Percentiles rank a stretch among this genome's conserved stretches.
Conservation (phyloP, 1,140 invertebrate species). For the Cotesia vestalis region DNA sequence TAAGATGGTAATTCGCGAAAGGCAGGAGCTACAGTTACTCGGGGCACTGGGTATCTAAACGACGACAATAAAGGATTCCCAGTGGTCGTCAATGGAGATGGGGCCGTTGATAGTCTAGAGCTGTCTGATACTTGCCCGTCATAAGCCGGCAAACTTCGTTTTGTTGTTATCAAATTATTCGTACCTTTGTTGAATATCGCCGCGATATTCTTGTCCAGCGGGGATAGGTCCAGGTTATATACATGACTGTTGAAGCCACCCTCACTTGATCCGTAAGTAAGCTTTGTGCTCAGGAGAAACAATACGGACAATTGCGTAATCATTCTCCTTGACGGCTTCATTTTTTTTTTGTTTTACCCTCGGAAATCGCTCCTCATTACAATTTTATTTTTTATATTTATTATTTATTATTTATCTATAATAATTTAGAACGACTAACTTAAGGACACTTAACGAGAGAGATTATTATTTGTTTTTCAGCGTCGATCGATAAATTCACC, state of each 20-base stretch:
- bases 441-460: conserved; percentile 22
- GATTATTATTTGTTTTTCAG: neutral
- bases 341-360: neutral
- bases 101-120: conserved; percentile 69
- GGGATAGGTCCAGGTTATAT: conserved; percentile 59
- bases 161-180: conserved; percentile 72
- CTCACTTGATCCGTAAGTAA: conserved; percentile 47
- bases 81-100: conserved; percentile 70
- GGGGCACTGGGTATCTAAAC: conserved; percentile 50
- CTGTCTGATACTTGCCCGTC: conserved; percentile 68
- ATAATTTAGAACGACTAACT: neutral
- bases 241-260: conserved; percentile 59
- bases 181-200: conserved; percentile 76
- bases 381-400: conserved; percentile 10
- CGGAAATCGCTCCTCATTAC: conserved; percentile 24
- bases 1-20: conserved; percentile 77
- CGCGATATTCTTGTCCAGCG: conserved; percentile 71
- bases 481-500: conserved; percentile 4
- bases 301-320: neutral
- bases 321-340: conserved; percentile 31
- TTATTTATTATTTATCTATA: neutral
- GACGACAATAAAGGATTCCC: conserved; percentile 41
- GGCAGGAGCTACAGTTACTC: conserved; percentile 55
- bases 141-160: conserved; percentile 71
- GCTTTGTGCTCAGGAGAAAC: conserved; percentile 23